Conservation (phyloP, 2,113 vertebrate genomes). For the Oenanthe melanoleuca region DNA sequence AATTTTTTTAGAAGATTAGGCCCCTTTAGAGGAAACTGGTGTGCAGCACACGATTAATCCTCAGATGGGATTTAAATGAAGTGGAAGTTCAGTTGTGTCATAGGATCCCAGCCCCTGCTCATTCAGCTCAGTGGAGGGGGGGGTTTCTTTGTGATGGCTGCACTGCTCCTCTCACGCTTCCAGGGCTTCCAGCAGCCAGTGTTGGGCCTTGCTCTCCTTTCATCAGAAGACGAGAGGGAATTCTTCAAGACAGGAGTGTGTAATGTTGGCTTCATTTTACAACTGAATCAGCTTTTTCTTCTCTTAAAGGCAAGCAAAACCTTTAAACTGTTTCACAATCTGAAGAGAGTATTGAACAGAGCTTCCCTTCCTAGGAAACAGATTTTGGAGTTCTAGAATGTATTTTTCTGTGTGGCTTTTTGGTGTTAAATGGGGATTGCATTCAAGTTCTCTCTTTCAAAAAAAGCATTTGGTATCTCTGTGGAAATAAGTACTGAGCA, state of each 20-base stretch:
- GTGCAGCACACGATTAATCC: background rate
- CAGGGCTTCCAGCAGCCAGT: background rate
- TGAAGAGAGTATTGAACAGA: background rate
- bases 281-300: conserved; percentile 22
- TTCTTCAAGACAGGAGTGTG: background rate
- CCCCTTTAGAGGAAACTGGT: background rate
- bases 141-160: background rate
- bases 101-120: background rate
- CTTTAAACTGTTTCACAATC: background rate
- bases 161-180: background rate
- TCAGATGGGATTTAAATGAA: background rate
- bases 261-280: background rate
- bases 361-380: background rate
- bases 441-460: background rate
- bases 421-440: background rate
- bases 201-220: background rate
- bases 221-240: background rate
- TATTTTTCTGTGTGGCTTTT: background rate
- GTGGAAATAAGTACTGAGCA: background rate
- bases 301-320: conserved; percentile 24
- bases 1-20: background rate
- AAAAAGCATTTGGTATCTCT: background rate
- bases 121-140: background rate
- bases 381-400: background rate
- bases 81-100: background rate